Percentiles rank a stretch among this genome's conserved stretches.
phyloP scores from a whole-genome alignment of 1,140 invertebrate genomes.

The Monomorium pharaonis region DNA sequence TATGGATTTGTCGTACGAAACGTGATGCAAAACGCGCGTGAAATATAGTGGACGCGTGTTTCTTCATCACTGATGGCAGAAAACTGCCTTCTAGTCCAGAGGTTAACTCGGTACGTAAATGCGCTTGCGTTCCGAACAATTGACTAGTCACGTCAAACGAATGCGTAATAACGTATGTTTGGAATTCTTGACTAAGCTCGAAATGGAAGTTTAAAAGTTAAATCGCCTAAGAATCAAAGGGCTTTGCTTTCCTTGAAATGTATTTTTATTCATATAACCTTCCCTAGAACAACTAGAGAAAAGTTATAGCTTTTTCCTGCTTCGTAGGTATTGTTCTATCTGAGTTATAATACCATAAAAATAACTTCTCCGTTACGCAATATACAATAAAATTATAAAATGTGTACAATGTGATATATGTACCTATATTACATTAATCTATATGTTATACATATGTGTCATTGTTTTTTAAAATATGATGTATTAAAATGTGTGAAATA shows the following conservation, averaged over 20 bases:
- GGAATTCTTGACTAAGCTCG: neutral
- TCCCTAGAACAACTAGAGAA: neutral
- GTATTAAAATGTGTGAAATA: neutral
- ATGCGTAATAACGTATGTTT: neutral
- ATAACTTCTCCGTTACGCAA: neutral
- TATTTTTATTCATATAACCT: neutral
- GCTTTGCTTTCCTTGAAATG: neutral
- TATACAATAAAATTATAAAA: neutral
- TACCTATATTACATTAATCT: neutral
- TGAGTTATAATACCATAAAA: neutral
- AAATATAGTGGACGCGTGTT: neutral
- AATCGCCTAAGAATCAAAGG: neutral
- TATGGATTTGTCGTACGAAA: neutral
- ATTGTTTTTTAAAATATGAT: neutral
- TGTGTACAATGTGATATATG: neutral
- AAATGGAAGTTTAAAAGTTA: constrained; percentile 11
- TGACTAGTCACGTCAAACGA: constrained; percentile 3
- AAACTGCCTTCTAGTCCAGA: neutral
- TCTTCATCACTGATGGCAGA: neutral
- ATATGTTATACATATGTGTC: neutral
- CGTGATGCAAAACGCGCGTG: neutral
- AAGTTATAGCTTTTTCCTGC: neutral
- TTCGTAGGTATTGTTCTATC: neutral
- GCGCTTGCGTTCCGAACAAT: constrained; percentile 32
- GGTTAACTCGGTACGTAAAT: neutral